Percentiles rank a stretch among this genome's conserved stretches.
Conservation (phyloP, 2,888 invertebrate species). For the Diaperis boleti region DNA sequence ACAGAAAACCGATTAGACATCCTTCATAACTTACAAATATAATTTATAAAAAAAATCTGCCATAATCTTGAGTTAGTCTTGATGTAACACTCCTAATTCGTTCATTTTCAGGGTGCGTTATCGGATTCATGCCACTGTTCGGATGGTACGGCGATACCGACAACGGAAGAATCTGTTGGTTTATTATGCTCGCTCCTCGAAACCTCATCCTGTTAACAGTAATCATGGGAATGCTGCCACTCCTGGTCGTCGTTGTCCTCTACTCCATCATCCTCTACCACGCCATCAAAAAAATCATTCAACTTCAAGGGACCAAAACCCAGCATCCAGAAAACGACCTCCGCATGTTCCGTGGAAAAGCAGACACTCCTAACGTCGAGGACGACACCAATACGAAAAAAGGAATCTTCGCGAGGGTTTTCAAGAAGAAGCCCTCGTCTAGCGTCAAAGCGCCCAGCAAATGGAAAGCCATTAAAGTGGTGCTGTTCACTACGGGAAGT, state of each 20-base stretch:
- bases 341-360: slow-evolving; percentile 53
- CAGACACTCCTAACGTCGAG: background rate
- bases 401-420: slow-evolving; percentile 46
- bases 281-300: slow-evolving; percentile 70
- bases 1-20: too few relatives aligned
- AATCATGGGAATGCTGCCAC: slow-evolving; percentile 70
- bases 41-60: too few relatives aligned
- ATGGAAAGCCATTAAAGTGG: slow-evolving; percentile 74
- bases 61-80: too few relatives aligned
- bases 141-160: slow-evolving; percentile 71
- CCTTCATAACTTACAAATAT: too few relatives aligned
- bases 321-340: slow-evolving; percentile 37
- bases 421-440: slow-evolving; percentile 48
- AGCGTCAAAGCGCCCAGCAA: slow-evolving; percentile 64
- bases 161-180: slow-evolving; percentile 71
- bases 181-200: slow-evolving; percentile 71
- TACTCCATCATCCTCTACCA: slow-evolving; percentile 72
- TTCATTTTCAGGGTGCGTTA: slow-evolving; percentile 67
- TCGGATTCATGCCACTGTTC: slow-evolving; percentile 73
- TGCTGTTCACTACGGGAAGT: slow-evolving; percentile 72
- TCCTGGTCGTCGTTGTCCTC: slow-evolving; percentile 65
- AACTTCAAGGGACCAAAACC: slow-evolving; percentile 56
- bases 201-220: slow-evolving; percentile 70
- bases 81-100: background rate
- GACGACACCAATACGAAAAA: slow-evolving; percentile 47